Evolutionary conservation across 1,140 invertebrate genomes (phyloP).

Genomic region (Pseudomyrmex concolor): DNA sequence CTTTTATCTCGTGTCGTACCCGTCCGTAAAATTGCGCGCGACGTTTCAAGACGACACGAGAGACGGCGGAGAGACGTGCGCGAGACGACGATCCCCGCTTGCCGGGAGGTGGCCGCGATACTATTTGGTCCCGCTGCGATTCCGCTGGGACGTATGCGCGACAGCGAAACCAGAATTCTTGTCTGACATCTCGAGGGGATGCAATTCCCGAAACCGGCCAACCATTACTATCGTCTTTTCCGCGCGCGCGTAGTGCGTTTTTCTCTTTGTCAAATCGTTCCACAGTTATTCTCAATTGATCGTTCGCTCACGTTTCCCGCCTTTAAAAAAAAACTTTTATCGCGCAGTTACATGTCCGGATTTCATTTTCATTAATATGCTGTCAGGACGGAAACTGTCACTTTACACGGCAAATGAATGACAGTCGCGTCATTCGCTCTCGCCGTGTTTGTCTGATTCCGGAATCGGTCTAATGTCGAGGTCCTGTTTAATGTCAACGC

Average conservation of each 20-base stretch:
- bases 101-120: not conserved
- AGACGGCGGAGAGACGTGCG: slow-evolving; percentile 44
- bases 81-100: slow-evolving; percentile 11
- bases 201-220: slow-evolving; percentile 35
- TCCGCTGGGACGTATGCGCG: slow-evolving; percentile 4
- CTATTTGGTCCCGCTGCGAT: slow-evolving; percentile 24
- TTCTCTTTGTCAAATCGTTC: slow-evolving; percentile 4
- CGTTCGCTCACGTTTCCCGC: not conserved
- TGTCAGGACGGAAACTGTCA: slow-evolving; percentile 14
- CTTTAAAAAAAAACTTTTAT: not conserved
- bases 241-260: slow-evolving; percentile 12
- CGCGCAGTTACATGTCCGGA: not conserved
- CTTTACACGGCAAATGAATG: slow-evolving; percentile 12
- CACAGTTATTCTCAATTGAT: slow-evolving; percentile 23
- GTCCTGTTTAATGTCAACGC: slow-evolving; percentile 34
- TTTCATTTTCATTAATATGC: not conserved
- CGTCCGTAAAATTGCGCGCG: slow-evolving; percentile 71
- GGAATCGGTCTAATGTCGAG: slow-evolving; percentile 42
- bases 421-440: slow-evolving; percentile 24
- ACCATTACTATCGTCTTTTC: slow-evolving; percentile 31
- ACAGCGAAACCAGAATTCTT: slow-evolving; percentile 52
- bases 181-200: slow-evolving; percentile 40
- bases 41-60: slow-evolving; percentile 62
- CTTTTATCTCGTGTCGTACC: slow-evolving; percentile 64
- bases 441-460: slow-evolving; percentile 16